These are phyloP conservation scores for Cenopis cana DNA, from an alignment of 2,888 invertebrate species.

Conservation along the genomic window DNA sequence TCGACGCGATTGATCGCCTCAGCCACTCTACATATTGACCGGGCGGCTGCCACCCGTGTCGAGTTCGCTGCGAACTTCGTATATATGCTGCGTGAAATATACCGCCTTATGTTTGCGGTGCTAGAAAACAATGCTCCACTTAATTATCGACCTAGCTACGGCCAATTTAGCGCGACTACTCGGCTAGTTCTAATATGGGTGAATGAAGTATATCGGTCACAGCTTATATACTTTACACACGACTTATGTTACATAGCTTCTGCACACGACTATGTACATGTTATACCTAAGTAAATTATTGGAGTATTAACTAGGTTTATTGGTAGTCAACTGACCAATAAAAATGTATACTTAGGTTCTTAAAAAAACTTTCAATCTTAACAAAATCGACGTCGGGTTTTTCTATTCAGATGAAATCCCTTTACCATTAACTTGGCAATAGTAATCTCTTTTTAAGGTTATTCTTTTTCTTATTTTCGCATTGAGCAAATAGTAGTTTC, in stretches of 20 bases:
- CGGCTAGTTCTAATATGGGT: conserved; percentile 16
- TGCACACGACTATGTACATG: neutral
- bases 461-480: neutral
- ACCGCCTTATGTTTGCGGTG: conserved; percentile 47
- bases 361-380: neutral
- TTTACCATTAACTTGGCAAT: neutral
- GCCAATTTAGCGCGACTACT: conserved; percentile 39
- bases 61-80: conserved; percentile 71
- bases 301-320: neutral
- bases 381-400: neutral
- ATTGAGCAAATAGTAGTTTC: neutral
- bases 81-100: conserved; percentile 67
- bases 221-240: neutral
- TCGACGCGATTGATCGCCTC: conserved; percentile 81
- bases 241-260: conserved; percentile 2
- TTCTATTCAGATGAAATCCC: neutral
- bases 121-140: conserved; percentile 45
- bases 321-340: neutral
- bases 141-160: conserved; percentile 44
- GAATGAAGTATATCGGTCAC: conserved; percentile 11
- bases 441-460: neutral
- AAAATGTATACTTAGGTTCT: neutral
- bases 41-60: conserved; percentile 79
- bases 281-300: neutral
- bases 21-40: conserved; percentile 85